phyloP scores from a whole-genome alignment of 2,113 vertebrate genomes.

The Bungarus multicinctus region DNA sequence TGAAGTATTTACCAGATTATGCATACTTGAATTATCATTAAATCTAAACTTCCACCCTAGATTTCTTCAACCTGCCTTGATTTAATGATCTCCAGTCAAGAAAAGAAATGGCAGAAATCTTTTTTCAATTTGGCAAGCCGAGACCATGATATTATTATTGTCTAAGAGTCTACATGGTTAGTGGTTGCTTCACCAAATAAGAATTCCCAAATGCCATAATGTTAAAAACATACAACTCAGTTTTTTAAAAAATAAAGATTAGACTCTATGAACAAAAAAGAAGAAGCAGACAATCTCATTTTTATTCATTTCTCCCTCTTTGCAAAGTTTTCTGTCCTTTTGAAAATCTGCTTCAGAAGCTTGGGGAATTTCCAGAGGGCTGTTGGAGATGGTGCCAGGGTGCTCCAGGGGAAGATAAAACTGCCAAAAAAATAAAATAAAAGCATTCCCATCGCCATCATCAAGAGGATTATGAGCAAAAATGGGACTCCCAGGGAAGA shows the following conservation, averaged over 20 bases:
- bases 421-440: not conserved
- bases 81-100: not conserved
- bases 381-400: not conserved
- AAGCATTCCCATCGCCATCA: not conserved
- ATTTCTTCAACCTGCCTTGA: not conserved
- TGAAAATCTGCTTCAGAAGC: not conserved
- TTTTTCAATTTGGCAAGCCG: not conserved
- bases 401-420: not conserved
- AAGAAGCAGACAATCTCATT: not conserved
- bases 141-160: not conserved
- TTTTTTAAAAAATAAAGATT: not conserved
- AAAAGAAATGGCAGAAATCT: not conserved
- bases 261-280: not conserved
- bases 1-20: not conserved
- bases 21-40: not conserved
- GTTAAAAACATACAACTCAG: not conserved
- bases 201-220: not conserved
- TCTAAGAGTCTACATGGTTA: not conserved
- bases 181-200: not conserved
- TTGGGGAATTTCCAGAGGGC: not conserved
- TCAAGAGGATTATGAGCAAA: not conserved
- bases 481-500: not conserved
- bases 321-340: not conserved
- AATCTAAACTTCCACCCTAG: not conserved
- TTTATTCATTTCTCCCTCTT: not conserved